A percentile compares a stretch with the other conserved stretches of the same genome.
These are phyloP conservation scores for Bursaphelenchus mucronatus DNA, from an alignment of 1,140 invertebrate species.

Conservation along the genomic window DNA sequence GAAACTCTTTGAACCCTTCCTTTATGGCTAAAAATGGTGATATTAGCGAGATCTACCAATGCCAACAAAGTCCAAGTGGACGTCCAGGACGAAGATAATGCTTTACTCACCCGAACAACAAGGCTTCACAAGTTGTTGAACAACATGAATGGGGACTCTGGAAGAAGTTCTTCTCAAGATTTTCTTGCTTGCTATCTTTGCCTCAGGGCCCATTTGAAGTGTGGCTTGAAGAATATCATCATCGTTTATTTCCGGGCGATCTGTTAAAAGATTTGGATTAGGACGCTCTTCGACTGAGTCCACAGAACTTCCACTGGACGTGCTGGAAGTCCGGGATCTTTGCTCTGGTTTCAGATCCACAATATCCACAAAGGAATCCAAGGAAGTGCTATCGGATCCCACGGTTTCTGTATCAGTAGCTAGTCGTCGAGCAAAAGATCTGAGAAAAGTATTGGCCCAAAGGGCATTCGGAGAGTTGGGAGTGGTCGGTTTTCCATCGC, in stretches of 20 bases:
- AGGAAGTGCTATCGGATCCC: slow-evolving; percentile 3
- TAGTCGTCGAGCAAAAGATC: slow-evolving; percentile 19
- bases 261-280: too few species aligned
- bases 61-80: neutral
- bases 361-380: slow-evolving; percentile 22
- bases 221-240: slow-evolving; percentile 10
- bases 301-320: too few species aligned
- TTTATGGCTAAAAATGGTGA: neutral
- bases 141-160: slow-evolving; percentile 4
- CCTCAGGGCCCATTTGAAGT: neutral
- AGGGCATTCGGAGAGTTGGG: slow-evolving; percentile 5
- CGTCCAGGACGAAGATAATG: too few species aligned
- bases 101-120: slow-evolving; percentile 10
- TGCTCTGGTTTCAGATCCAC: slow-evolving; percentile 21
- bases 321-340: neutral
- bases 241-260: neutral
- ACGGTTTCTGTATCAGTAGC: slow-evolving; percentile 8
- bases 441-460: slow-evolving; percentile 13
- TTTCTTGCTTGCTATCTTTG: neutral
- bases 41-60: neutral
- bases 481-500: slow-evolving; percentile 17
- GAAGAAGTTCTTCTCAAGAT: slow-evolving; percentile 17
- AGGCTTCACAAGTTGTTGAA: slow-evolving; percentile 11
- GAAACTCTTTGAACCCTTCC: slow-evolving; percentile 21
- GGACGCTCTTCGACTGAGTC: too few species aligned